Evolutionary conservation across 2,797 vertebrate species (phyloP).

Genomic region (Scyliorhinus canicula): DNA sequence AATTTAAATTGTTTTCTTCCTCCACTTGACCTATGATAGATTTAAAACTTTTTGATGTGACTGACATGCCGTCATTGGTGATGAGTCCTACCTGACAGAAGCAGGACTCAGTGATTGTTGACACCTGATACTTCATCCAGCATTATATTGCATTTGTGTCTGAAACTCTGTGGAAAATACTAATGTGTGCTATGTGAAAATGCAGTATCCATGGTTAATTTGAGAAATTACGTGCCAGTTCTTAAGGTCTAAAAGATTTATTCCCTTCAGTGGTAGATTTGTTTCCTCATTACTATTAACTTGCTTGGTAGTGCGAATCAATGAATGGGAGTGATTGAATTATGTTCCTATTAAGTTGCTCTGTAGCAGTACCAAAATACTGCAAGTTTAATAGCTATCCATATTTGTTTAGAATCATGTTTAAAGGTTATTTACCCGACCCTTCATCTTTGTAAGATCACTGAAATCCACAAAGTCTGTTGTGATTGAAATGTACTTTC

Average conservation of each 20-base stretch:
- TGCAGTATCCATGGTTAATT: background rate
- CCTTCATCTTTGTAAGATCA: background rate
- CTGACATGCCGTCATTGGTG: background rate
- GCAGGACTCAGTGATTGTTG: background rate
- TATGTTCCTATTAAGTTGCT: background rate
- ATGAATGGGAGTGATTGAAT: conserved; percentile 10
- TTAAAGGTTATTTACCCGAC: background rate
- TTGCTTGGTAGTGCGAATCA: background rate
- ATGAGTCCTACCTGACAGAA: too few species aligned
- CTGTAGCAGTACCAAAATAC: background rate
- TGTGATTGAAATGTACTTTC: conserved; percentile 34
- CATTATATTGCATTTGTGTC: background rate
- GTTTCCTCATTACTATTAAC: background rate
- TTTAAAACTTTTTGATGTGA: conserved; percentile 17
- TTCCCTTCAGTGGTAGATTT: background rate
- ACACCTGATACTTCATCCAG: background rate
- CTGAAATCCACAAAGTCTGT: conserved; percentile 24
- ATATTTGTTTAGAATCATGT: background rate
- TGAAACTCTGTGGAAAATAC: background rate
- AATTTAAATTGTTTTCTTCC: conserved; percentile 9
- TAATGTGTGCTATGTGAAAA: conserved; percentile 10
- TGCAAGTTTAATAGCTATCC: background rate
- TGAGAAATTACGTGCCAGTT: background rate
- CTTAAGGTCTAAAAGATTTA: background rate
- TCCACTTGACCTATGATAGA: background rate